Conservation (phyloP, 2,888 invertebrate species). For the Byasa hedistus region DNA sequence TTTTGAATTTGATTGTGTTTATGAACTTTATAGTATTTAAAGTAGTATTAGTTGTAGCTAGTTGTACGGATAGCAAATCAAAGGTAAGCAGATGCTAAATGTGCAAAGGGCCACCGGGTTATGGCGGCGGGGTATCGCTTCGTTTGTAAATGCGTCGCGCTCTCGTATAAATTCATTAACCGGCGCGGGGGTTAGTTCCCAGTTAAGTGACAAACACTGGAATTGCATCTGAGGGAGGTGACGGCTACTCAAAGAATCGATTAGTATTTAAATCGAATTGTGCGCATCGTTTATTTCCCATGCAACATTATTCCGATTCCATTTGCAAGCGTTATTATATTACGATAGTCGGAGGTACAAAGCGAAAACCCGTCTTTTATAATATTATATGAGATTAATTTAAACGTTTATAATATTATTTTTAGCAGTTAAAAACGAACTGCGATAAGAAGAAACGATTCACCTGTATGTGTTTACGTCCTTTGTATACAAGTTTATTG, state of each 20-base stretch:
- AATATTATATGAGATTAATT: too few relatives aligned
- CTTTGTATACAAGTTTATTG: too few relatives aligned
- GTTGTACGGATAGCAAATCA: constrained; percentile 12
- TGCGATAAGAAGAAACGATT: too few relatives aligned
- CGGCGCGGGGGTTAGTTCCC: constrained; percentile 38
- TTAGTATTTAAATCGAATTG: constrained; percentile 42
- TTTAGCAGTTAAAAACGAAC: too few relatives aligned
- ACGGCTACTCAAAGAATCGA: constrained; percentile 56
- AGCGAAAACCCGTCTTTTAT: background rate
- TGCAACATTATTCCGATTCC: constrained; percentile 6
- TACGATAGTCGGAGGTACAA: constrained; percentile 6
- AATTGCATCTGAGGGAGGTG: constrained; percentile 50
- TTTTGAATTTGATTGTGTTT: background rate
- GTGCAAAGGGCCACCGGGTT: constrained; percentile 32
- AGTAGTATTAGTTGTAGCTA: background rate
- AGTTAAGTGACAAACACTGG: constrained; percentile 56
- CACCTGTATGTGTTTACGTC: too few relatives aligned
- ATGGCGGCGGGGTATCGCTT: constrained; percentile 10
- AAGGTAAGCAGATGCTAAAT: constrained; percentile 31
- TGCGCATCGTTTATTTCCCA: constrained; percentile 39
- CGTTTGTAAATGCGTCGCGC: constrained; percentile 45
- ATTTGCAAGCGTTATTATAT: constrained; percentile 34
- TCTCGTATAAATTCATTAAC: constrained; percentile 55
- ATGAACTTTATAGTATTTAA: background rate
- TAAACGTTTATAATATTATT: too few relatives aligned